A percentile compares a stretch with the other conserved stretches of the same genome.
Evolutionary conservation across 2,113 vertebrate genomes (phyloP).

Genomic region (Psittacus erithacus): DNA sequence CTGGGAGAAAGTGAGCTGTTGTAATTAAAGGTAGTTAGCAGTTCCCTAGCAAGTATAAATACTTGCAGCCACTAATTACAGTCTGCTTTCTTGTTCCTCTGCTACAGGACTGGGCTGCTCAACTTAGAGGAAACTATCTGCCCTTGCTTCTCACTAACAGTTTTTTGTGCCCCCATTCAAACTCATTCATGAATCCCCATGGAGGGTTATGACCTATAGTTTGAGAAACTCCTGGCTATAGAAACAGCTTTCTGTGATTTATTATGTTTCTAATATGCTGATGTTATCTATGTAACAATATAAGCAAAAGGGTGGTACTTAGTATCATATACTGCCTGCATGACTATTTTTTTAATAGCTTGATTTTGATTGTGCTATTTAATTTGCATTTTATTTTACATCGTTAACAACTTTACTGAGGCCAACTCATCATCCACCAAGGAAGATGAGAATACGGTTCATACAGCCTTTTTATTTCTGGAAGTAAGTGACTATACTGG

Average conservation of each 20-base stretch:
- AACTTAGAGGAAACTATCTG: not conserved
- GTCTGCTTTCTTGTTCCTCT: slow-evolving; percentile 16
- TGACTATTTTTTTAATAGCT: slow-evolving; percentile 44
- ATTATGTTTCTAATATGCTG: not conserved
- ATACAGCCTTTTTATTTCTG: slow-evolving; percentile 48
- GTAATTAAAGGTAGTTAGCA: slow-evolving; percentile 66
- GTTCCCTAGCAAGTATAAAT: slow-evolving; percentile 50
- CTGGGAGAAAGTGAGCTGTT: slow-evolving; percentile 29
- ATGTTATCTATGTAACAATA: not conserved
- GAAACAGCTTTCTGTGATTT: slow-evolving; percentile 9
- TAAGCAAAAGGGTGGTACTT: not conserved
- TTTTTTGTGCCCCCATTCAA: slow-evolving; percentile 18
- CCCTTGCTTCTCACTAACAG: not conserved
- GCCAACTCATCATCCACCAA: slow-evolving; percentile 26
- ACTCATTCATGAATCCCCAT: not conserved
- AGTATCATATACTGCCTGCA: not conserved
- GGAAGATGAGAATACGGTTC: slow-evolving; percentile 42
- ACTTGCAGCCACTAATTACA: slow-evolving; percentile 59
- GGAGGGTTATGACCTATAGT: not conserved
- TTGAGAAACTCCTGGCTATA: not conserved
- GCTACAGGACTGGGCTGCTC: not conserved
- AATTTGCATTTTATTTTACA: slow-evolving; percentile 67
- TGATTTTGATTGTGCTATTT: slow-evolving; percentile 58
- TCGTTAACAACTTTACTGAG: slow-evolving; percentile 44
- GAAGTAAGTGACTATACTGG: not conserved